Evolutionary conservation across 1,140 invertebrate species (phyloP).

Genomic region (Pomacea maculata): DNA sequence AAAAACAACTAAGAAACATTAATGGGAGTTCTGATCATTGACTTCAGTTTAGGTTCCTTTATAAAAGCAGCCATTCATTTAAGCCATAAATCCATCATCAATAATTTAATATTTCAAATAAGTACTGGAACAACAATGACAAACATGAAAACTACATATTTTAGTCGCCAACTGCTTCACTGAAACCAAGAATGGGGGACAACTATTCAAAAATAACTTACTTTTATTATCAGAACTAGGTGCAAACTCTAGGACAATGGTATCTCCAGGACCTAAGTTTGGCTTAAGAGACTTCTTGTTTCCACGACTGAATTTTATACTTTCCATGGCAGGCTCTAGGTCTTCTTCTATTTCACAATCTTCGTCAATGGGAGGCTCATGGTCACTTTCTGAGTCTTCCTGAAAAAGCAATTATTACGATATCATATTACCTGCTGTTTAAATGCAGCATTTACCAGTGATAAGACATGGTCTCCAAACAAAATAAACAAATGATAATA

Average conservation of each 20-base stretch:
- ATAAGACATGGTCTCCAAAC: no score
- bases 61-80: background rate
- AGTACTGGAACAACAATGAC: background rate
- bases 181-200: background rate
- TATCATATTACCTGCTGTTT: no score
- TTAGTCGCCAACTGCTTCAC: background rate
- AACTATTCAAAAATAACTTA: constrained; percentile 10
- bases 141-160: background rate
- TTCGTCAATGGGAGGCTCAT: constrained; percentile 44
- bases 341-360: constrained; percentile 48
- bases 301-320: constrained; percentile 24
- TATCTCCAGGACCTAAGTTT: constrained; percentile 47
- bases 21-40: background rate
- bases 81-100: background rate
- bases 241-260: constrained; percentile 54
- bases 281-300: constrained; percentile 11
- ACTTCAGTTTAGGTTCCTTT: background rate
- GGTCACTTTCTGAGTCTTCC: constrained; percentile 43
- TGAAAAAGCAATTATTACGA: constrained; percentile 11
- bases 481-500: no score
- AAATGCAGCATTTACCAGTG: no score
- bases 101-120: background rate
- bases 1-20: background rate
- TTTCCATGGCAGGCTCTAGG: constrained; percentile 38
- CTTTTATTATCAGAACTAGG: constrained; percentile 30